phyloP scores from a whole-genome alignment of 2,888 invertebrate species.

The Halictus ligatus region DNA sequence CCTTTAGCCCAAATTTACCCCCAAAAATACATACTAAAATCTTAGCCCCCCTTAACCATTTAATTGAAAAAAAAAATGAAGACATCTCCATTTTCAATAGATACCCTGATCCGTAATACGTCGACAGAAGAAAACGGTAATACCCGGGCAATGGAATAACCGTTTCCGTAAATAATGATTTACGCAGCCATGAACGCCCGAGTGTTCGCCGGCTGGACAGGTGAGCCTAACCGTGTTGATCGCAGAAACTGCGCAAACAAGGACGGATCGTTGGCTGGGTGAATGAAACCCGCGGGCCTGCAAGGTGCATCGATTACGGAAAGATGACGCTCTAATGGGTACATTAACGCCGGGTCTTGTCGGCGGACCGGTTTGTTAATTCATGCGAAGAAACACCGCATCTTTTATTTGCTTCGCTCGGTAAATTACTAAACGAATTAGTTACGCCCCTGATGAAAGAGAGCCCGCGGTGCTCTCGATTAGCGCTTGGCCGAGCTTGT shows the following conservation, averaged over 20 bases:
- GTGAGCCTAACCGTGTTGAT: neutral
- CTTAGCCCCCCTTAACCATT: no score
- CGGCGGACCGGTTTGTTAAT: slow-evolving; percentile 71
- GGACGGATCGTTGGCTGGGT: neutral
- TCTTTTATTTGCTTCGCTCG: slow-evolving; percentile 78
- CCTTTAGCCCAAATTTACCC: no score
- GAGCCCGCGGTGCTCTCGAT: slow-evolving; percentile 56
- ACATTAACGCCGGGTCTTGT: slow-evolving; percentile 58
- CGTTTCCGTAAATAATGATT: no score
- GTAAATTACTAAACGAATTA: slow-evolving; percentile 82
- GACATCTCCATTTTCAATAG: no score
- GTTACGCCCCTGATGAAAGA: slow-evolving; percentile 81
- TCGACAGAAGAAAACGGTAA: no score
- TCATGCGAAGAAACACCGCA: slow-evolving; percentile 76
- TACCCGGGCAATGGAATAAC: no score
- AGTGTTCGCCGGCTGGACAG: no score
- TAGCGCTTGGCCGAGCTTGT: slow-evolving; percentile 70
- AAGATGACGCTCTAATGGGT: slow-evolving; percentile 54
- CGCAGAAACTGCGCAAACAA: neutral
- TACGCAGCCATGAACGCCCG: no score
- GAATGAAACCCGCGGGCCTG: neutral
- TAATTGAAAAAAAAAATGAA: no score
- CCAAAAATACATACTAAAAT: no score
- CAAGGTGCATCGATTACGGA: slow-evolving; percentile 44
- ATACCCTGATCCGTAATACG: no score